These are phyloP conservation scores for Hyla sarda DNA, from an alignment of 2,113 vertebrate genomes.

Conservation along the genomic window DNA sequence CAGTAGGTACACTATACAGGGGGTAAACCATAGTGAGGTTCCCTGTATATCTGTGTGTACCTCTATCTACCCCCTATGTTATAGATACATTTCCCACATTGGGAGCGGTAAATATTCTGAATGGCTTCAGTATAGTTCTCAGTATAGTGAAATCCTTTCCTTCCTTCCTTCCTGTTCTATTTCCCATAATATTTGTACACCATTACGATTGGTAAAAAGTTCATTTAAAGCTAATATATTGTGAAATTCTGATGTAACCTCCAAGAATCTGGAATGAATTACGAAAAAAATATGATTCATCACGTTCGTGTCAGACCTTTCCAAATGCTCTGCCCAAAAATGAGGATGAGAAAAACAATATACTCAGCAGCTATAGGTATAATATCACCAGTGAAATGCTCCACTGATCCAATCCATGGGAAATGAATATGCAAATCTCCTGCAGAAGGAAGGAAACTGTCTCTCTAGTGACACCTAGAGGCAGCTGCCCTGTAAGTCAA, in stretches of 20 bases:
- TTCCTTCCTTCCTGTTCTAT: neutral
- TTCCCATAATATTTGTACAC: neutral
- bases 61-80: too few species aligned
- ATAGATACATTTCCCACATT: neutral
- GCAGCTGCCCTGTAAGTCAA: too few species aligned
- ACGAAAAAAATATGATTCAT: neutral
- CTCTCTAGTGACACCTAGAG: too few species aligned
- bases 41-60: too few species aligned
- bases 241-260: neutral
- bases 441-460: too few species aligned
- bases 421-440: too few species aligned
- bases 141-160: neutral
- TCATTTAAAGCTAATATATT: constrained; percentile 13
- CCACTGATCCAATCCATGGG: neutral
- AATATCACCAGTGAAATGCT: neutral
- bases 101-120: neutral
- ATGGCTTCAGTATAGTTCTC: neutral
- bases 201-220: neutral
- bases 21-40: too few species aligned
- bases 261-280: neutral
- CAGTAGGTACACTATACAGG: too few species aligned
- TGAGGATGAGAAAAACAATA: neutral
- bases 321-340: neutral
- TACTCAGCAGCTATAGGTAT: neutral
- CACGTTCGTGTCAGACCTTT: neutral